Conservation (phyloP, 1,140 invertebrate genomes). For the Drosophila fuyamai region DNA sequence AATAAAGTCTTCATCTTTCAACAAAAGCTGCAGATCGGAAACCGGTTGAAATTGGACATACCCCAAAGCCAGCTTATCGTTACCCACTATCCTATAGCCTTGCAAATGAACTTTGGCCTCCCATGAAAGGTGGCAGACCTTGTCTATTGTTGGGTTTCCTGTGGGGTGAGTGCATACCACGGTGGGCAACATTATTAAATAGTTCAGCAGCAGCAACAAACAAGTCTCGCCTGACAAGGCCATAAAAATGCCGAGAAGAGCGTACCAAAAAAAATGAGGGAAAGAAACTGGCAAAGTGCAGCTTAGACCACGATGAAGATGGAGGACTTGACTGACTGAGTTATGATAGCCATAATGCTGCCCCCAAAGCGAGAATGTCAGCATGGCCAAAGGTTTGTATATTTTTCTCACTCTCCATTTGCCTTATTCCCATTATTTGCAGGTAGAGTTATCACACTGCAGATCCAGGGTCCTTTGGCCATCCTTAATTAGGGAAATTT, state of each 20-base stretch:
- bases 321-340: constrained; percentile 25
- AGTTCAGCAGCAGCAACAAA: constrained; percentile 72
- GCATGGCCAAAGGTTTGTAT: constrained; percentile 8
- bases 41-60: constrained; percentile 3
- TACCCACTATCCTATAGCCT: constrained; percentile 31
- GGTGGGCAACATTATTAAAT: constrained; percentile 75
- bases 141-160: constrained; percentile 6
- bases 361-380: constrained; percentile 28
- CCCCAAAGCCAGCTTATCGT: background rate
- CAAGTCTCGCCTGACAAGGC: constrained; percentile 55
- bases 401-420: background rate
- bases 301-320: constrained; percentile 41
- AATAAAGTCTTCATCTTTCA: no score
- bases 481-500: constrained; percentile 25
- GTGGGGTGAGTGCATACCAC: constrained; percentile 48
- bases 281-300: constrained; percentile 51
- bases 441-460: constrained; percentile 5
- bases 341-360: constrained; percentile 33
- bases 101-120: constrained; percentile 56
- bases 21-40: background rate
- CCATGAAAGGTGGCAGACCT: constrained; percentile 13
- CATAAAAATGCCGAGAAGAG: constrained; percentile 46
- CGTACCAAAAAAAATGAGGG: constrained; percentile 11
- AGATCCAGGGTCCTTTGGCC: constrained; percentile 19
- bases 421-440: background rate